These are phyloP conservation scores for Casuarius casuarius DNA, from an alignment of 2,113 vertebrate species.

Conservation along the genomic window DNA sequence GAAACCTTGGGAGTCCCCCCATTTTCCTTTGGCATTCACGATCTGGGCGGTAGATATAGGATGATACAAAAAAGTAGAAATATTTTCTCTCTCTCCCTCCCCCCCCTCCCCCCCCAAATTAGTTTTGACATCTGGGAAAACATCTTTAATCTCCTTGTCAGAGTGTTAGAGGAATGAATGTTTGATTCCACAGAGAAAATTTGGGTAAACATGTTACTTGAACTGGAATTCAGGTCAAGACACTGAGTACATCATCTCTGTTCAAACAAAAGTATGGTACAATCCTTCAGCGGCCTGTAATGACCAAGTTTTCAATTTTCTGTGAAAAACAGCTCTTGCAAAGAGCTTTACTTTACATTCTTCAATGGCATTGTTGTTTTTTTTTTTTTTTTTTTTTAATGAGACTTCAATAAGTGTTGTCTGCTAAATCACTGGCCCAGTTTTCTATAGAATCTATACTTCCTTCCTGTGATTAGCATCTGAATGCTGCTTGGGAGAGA, in stretches of 20 bases:
- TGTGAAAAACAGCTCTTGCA: neutral
- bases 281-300: neutral
- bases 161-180: neutral
- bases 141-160: neutral
- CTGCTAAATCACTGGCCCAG: neutral
- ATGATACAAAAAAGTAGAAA: neutral
- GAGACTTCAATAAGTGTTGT: neutral
- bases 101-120: neutral
- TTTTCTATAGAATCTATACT: neutral
- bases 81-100: neutral
- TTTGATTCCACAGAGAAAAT: neutral
- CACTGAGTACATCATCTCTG: neutral
- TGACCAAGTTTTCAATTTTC: neutral
- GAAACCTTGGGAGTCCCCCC: neutral
- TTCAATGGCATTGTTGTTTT: neutral
- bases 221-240: neutral
- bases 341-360: neutral
- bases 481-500: neutral
- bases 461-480: neutral
- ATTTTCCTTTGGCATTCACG: neutral
- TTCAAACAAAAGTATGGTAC: neutral
- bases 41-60: neutral
- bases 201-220: neutral
- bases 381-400: too few species aligned
- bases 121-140: neutral